Conservation (phyloP, 2,113 vertebrate species). For the Seriola aureovittata region DNA sequence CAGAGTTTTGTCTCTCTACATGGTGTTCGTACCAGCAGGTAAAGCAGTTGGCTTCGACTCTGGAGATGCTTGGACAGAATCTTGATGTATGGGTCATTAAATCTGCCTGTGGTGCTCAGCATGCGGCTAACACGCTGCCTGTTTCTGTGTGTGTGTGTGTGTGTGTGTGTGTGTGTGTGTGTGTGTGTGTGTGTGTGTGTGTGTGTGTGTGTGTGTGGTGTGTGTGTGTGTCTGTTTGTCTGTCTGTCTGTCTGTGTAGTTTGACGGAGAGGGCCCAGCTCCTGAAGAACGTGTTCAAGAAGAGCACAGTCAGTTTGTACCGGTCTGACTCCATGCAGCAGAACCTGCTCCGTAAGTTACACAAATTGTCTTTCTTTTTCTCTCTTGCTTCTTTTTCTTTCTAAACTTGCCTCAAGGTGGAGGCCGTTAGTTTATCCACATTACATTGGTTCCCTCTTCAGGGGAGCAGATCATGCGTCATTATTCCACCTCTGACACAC, state of each 20-base stretch:
- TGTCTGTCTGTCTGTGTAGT: constrained; percentile 80
- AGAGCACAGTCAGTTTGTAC: constrained; percentile 95
- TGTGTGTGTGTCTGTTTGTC: constrained; percentile 48
- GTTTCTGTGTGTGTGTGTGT: constrained; percentile 34
- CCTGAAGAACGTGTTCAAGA: constrained; percentile 99
- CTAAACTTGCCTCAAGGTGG: constrained; percentile 2
- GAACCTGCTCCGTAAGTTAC: constrained; percentile 95
- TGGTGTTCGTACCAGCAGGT: constrained; percentile 66
- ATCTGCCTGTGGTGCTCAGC: constrained; percentile 66
- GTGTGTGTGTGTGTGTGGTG: constrained; percentile 44
- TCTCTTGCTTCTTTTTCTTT: constrained; percentile 3
- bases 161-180: constrained; percentile 43
- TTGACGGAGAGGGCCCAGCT: constrained; percentile 96
- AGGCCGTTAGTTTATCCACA: neutral
- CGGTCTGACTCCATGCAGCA: constrained; percentile 96
- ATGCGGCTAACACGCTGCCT: constrained; percentile 60
- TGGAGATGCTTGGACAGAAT: constrained; percentile 51
- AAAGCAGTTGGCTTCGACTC: constrained; percentile 59
- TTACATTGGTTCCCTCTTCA: constrained; percentile 13
- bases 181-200: constrained; percentile 38
- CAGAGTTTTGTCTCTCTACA: constrained; percentile 29
- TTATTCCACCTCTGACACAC: constrained; percentile 32
- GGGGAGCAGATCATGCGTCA: constrained; percentile 7
- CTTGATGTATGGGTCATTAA: constrained; percentile 74
- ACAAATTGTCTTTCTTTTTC: neutral